These are phyloP conservation scores for Corythaeola cristata DNA, from an alignment of 2,113 vertebrate species.

Conservation along the genomic window DNA sequence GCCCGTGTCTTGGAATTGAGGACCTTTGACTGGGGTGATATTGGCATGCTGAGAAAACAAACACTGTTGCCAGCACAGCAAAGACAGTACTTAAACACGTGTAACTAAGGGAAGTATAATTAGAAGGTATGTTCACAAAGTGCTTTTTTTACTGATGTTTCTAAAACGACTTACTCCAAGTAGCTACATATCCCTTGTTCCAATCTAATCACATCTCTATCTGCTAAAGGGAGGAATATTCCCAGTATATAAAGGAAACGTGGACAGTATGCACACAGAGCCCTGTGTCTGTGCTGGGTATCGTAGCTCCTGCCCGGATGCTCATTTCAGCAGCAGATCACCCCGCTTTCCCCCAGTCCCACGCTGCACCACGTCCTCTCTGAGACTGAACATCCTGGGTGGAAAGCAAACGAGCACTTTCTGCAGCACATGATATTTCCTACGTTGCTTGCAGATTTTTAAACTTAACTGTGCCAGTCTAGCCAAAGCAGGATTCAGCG, in stretches of 20 bases:
- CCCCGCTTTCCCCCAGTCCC: neutral
- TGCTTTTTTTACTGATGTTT: neutral
- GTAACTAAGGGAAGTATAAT: neutral
- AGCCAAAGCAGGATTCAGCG: neutral
- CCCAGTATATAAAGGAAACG: neutral
- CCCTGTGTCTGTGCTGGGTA: neutral
- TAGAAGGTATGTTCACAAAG: neutral
- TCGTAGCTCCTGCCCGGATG: neutral
- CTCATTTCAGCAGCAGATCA: neutral
- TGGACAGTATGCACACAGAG: neutral
- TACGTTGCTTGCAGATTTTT: neutral
- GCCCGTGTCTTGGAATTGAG: neutral
- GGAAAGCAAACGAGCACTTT: neutral
- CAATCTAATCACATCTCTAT: neutral
- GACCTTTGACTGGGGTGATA: neutral
- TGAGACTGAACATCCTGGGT: neutral
- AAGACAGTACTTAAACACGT: neutral
- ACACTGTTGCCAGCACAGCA: neutral
- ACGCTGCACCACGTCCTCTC: neutral
- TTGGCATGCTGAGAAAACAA: neutral
- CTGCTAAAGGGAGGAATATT: neutral
- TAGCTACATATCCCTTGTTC: neutral
- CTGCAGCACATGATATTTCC: neutral
- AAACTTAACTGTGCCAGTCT: neutral
- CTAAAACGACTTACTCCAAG: neutral